Base-by-base conservation (phyloP, 2,113 vertebrate species). In the Cebidichthys violaceus region DNA sequence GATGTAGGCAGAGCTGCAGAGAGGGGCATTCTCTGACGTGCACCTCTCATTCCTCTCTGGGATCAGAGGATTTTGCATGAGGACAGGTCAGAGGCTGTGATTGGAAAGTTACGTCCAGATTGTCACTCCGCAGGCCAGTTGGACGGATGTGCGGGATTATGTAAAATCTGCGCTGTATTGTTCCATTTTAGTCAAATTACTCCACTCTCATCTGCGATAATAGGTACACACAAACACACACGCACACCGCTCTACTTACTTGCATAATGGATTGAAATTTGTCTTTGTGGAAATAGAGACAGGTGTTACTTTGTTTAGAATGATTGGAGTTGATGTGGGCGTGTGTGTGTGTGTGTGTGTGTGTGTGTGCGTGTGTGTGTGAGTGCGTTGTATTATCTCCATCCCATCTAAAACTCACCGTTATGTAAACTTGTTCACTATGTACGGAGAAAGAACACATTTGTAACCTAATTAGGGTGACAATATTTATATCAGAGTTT, bases 151-250 rank as follows among this genome's bases (percentile, higher is more conserved):
- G 70, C 4, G 22, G 90, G 89, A 93, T 93, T 92, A 92, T 89
- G 67, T 88, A 85, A 86, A 94, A 94, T 90, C 89, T 90, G 85
- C 70, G 71, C 81, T 77, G 71, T 88, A 89, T 92, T 94, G 92
- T 92, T 92, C 83, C 88, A 79, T 92, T 93, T 93, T 91, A 92
- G 91, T 90, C 85, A 86, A 90, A 93, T 92, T 89, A 93, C 86
- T 91, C 89, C 61, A 62, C 83, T 79, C 84, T 91, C 86, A 92
- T 93, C 85, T 90, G 83, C 77, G 87, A 86, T 90, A 91, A 90
- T 90, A 90, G 87, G 86, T 69, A 75, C 72, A 47, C 76, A 43
- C 75, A 64, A 37, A 75, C 71, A 81, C 71, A 72, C 64, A 43
- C 75, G 27, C 77, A 61, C 60, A 67, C 69, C 1, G 45, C 50